phyloP scores from a whole-genome alignment of 1,140 invertebrate genomes.

The Artemia franciscana region DNA sequence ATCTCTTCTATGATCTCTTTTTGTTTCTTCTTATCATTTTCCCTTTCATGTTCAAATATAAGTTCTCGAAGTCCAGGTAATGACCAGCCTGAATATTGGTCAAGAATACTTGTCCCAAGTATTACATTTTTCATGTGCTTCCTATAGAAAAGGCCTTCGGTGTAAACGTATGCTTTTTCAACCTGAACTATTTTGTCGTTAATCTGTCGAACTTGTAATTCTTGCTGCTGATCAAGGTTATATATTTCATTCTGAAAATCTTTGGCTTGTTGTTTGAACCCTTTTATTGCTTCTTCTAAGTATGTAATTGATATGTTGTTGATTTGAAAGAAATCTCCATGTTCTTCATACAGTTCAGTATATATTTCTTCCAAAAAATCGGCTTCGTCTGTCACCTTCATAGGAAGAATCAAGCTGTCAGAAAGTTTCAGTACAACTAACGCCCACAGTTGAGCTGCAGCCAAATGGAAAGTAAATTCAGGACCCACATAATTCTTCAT shows the following conservation, averaged over 20 bases:
- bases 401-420: constrained; percentile 7
- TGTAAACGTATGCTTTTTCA: constrained; percentile 24
- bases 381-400: neutral
- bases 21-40: neutral
- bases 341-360: constrained; percentile 1
- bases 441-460: constrained; percentile 11
- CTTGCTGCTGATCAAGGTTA: constrained; percentile 4
- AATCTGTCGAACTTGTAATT: constrained; percentile 18
- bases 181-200: constrained; percentile 26
- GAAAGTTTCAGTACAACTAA: constrained; percentile 9
- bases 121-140: constrained; percentile 9
- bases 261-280: constrained; percentile 1
- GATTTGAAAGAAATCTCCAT: constrained; percentile 1
- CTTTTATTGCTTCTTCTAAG: constrained; percentile 2
- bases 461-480: constrained; percentile 13
- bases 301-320: constrained; percentile 3
- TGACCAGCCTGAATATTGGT: constrained; percentile 5
- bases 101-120: constrained; percentile 7
- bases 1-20: constrained; percentile 1
- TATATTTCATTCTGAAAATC: neutral
- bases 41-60: neutral
- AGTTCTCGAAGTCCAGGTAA: constrained; percentile 5
- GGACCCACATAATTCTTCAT: constrained; percentile 18
- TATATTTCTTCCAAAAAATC: neutral
- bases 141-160: constrained; percentile 18